Conservation (phyloP, 2,888 invertebrate genomes). For the Cheilosia pagana region DNA sequence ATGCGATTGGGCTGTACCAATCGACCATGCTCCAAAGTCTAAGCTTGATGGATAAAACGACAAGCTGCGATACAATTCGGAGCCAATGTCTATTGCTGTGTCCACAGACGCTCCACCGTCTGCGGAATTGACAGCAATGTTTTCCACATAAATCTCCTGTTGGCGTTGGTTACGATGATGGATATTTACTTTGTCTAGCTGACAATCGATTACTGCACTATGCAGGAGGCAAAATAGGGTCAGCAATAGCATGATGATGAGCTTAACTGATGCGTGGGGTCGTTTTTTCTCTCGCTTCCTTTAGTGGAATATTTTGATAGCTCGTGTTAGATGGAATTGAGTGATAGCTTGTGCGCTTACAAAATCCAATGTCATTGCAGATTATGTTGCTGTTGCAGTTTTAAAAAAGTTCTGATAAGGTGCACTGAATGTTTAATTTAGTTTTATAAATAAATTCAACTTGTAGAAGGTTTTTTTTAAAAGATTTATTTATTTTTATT, state of each 20-base stretch:
- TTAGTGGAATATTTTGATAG: constrained; percentile 41
- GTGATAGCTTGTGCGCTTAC: constrained; percentile 57
- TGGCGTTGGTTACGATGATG: constrained; percentile 60
- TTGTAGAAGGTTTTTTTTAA: constrained; percentile 17
- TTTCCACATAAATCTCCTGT: constrained; percentile 60
- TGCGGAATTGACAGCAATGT: constrained; percentile 34
- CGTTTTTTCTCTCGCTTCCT: constrained; percentile 24
- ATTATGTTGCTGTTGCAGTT: constrained; percentile 32
- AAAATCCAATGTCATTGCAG: constrained; percentile 71
- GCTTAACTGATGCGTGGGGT: constrained; percentile 44
- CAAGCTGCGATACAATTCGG: constrained; percentile 80
- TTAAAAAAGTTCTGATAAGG: neutral
- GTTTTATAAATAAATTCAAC: constrained; percentile 33
- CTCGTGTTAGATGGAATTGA: constrained; percentile 44
- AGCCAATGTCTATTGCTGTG: constrained; percentile 42
- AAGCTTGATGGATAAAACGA: constrained; percentile 84
- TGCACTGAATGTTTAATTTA: neutral
- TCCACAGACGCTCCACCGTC: constrained; percentile 36
- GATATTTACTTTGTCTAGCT: constrained; percentile 62
- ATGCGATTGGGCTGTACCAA: constrained; percentile 94
- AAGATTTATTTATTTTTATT: constrained; percentile 52
- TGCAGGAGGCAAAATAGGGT: constrained; percentile 67
- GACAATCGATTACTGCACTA: constrained; percentile 68
- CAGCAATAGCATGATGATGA: constrained; percentile 59
- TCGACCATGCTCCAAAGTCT: constrained; percentile 87